Conservation (phyloP, 2,113 vertebrate genomes). For the Chloroceryle aenea region DNA sequence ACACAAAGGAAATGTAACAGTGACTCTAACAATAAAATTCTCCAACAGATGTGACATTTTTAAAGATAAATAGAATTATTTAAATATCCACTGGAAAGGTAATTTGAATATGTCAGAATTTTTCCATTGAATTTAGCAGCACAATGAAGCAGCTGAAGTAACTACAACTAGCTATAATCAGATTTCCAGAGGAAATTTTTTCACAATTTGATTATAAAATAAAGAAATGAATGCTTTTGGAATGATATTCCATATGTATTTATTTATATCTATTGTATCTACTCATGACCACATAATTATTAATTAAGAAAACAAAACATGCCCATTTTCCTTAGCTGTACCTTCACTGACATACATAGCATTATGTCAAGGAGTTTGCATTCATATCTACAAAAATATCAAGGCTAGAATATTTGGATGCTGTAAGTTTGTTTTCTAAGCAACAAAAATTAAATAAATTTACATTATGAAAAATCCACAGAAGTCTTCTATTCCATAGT, state of each 20-base stretch:
- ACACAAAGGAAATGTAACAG: not conserved
- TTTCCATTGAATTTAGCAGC: not conserved
- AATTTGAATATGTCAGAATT: not conserved
- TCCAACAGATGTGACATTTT: slow-evolving; percentile 23
- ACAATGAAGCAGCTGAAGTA: not conserved
- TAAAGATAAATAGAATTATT: slow-evolving; percentile 27
- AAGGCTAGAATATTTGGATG: not conserved
- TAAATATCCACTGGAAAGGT: slow-evolving; percentile 28
- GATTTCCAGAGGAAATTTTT: not conserved
- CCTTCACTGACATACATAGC: not conserved
- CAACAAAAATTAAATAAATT: not conserved
- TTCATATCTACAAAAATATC: not conserved
- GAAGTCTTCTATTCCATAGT: not conserved
- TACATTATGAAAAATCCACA: not conserved
- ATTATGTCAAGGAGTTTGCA: not conserved
- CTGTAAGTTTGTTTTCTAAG: not conserved
- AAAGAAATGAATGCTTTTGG: not conserved
- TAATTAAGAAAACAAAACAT: not conserved
- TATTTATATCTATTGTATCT: not conserved
- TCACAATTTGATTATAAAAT: not conserved
- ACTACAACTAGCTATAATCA: not conserved
- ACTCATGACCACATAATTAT: not conserved
- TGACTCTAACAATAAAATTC: not conserved
- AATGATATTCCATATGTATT: not conserved
- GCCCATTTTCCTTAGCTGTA: not conserved